These are phyloP conservation scores for Hypercompe scribonia DNA, from an alignment of 2,888 invertebrate species.

Conservation along the genomic window DNA sequence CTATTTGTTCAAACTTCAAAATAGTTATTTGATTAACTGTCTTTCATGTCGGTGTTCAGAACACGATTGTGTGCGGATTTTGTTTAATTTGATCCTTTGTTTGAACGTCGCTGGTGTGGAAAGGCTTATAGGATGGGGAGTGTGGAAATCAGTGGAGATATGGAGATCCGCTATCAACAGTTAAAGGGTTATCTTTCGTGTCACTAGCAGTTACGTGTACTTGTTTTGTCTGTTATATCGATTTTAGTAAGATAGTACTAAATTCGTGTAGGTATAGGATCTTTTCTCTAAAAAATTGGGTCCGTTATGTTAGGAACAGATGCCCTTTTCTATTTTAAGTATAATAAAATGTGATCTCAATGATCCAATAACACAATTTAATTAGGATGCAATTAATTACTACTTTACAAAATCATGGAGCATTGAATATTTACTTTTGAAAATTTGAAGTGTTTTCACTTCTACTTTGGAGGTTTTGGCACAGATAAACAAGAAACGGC, in stretches of 20 bases:
- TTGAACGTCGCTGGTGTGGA: slow-evolving; percentile 81
- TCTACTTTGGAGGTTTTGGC: too few species aligned
- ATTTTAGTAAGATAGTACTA: not conserved
- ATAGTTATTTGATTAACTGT: slow-evolving; percentile 85
- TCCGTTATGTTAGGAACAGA: too few species aligned
- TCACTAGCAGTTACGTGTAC: slow-evolving; percentile 73
- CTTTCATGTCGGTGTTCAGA: slow-evolving; percentile 81
- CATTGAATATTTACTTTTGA: too few species aligned
- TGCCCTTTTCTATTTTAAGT: too few species aligned
- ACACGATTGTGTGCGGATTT: slow-evolving; percentile 82
- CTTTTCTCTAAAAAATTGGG: too few species aligned
- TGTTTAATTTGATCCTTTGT: slow-evolving; percentile 86
- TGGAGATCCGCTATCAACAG: slow-evolving; percentile 72
- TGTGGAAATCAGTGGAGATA: slow-evolving; percentile 63
- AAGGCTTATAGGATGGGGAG: slow-evolving; percentile 71
- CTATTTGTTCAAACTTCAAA: slow-evolving; percentile 69
- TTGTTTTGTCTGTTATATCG: slow-evolving; percentile 52
- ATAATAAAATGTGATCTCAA: too few species aligned
- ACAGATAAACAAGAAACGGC: too few species aligned
- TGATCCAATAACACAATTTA: too few species aligned
- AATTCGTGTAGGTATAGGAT: not conserved
- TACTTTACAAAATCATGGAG: too few species aligned
- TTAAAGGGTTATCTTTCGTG: slow-evolving; percentile 73
- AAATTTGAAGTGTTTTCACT: too few species aligned
- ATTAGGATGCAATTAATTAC: too few species aligned